These are phyloP conservation scores for Camponotus fellah DNA, from an alignment of 2,888 invertebrate species.

Conservation along the genomic window DNA sequence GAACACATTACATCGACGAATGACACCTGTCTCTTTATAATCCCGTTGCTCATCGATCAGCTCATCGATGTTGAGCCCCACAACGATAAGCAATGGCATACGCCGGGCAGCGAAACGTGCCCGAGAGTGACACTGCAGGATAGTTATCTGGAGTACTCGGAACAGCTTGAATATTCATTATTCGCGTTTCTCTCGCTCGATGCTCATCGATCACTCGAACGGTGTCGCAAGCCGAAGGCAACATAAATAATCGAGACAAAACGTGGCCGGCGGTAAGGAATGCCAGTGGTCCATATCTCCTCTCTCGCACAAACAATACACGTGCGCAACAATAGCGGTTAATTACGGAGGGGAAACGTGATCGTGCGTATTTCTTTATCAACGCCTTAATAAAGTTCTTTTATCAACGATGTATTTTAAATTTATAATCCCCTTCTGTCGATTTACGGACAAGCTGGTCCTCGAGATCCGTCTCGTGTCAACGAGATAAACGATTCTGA, in stretches of 20 bases:
- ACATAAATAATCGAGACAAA: slow-evolving; percentile 49
- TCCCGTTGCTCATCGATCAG: slow-evolving; percentile 63
- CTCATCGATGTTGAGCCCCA: slow-evolving; percentile 50
- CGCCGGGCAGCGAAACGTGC: slow-evolving; percentile 48
- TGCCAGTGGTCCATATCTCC: slow-evolving; percentile 7
- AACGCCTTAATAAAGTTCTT: too few species aligned
- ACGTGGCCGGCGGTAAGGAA: slow-evolving; percentile 36
- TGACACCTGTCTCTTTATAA: slow-evolving; percentile 57
- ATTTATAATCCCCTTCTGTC: background rate
- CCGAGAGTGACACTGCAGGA: slow-evolving; percentile 65
- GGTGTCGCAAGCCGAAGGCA: slow-evolving; percentile 33
- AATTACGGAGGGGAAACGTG: slow-evolving; percentile 37
- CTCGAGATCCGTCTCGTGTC: background rate
- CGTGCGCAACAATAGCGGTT: slow-evolving; percentile 39
- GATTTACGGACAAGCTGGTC: background rate
- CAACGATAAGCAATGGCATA: slow-evolving; percentile 58
- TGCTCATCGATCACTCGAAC: slow-evolving; percentile 63
- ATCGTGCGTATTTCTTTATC: background rate
- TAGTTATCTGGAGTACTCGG: slow-evolving; percentile 68
- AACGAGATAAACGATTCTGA: background rate
- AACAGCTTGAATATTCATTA: slow-evolving; percentile 67
- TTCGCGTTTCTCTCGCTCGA: slow-evolving; percentile 59
- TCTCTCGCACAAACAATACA: slow-evolving; percentile 24
- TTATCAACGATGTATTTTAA: background rate
- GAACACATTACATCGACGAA: slow-evolving; percentile 58